These are phyloP conservation scores for Zootermopsis nevadensis DNA, from an alignment of 2,888 invertebrate species.

Conservation along the genomic window DNA sequence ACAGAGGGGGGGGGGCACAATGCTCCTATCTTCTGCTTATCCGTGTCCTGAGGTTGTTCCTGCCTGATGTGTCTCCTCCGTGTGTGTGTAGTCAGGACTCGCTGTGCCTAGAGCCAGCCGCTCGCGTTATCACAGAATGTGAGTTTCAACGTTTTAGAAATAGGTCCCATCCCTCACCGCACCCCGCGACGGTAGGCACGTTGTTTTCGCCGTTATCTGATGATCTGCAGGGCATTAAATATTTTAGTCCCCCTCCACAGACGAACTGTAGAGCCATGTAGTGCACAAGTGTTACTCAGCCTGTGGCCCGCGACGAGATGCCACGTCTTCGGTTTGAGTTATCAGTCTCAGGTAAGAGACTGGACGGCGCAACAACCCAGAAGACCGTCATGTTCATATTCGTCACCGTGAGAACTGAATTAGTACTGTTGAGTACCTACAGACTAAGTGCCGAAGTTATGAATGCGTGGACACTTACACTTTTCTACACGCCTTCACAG, in stretches of 20 bases:
- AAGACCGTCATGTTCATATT: too few species aligned
- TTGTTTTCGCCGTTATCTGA: background rate
- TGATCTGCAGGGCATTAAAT: background rate
- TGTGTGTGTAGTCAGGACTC: background rate
- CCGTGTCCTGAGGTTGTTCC: too few species aligned
- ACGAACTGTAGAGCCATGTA: background rate
- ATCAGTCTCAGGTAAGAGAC: too few species aligned
- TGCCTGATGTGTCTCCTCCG: background rate
- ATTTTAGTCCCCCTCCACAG: background rate
- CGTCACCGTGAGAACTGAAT: too few species aligned
- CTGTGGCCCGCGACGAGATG: background rate
- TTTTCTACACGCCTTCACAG: too few species aligned
- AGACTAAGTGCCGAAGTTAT: too few species aligned
- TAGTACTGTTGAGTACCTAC: too few species aligned
- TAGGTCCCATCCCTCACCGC: background rate
- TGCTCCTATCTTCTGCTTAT: too few species aligned
- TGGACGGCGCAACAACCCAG: too few species aligned
- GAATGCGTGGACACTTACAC: too few species aligned
- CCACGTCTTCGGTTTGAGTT: too few species aligned
- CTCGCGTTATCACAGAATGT: background rate
- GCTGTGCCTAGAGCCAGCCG: background rate
- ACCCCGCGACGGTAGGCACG: background rate
- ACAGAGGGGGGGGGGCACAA: too few species aligned
- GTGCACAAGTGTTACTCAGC: background rate
- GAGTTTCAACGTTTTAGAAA: slow-evolving; percentile 1